Evolutionary conservation across 2,113 vertebrate species (phyloP), one percentile per base, ranked within the genome.

Genomic region (Sinocyclocheilus anophthalmus): DNA sequence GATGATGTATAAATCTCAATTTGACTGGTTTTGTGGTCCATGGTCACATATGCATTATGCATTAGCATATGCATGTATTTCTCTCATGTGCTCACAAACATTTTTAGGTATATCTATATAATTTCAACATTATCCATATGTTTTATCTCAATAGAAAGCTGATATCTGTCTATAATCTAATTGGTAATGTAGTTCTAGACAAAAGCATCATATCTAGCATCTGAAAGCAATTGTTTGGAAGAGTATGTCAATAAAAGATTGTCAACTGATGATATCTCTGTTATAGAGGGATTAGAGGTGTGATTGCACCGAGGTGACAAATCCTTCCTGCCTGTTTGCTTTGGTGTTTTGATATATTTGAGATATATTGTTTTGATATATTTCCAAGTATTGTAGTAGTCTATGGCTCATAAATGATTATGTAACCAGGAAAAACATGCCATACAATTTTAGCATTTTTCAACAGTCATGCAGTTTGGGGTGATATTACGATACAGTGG

Each of bases 261-360:
- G 61, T 26, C 67, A 70, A 9, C 67, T 70, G 26, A 33, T 70
- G 67, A 70, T 76, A 76, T 76, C 45, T 3, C 45, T 48, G 75
- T 20, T 53, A 76, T 76, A 76, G 73, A 76, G 75, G 48, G 75
- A 76, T 76, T 76, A 55, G 48, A 76, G n/a, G 13, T 57, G 55
- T 61, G 55, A 79, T 61, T 79, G 53, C 20, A 37, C 26, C 1
- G 11, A 61, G 61, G 4, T 48, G 80, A 69, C 61, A 69, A 22
- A 82, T 24, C 63, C 61, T 63, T 50, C 14, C 18, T 30, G 63
- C 16, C 42, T 50, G 79, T 82, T 33, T 82, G 42, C 39, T 45
- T 82, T 18, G 13, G 11, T 12, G 80, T 69, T 67, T 61, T 57
- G 30, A 37, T 39, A 22, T 80, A 39, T 80, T n/a, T 77, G 14